A percentile compares a stretch with the other conserved stretches of the same genome.
Evolutionary conservation across 2,888 invertebrate genomes (phyloP).

Genomic region (Athrips mouffetella): DNA sequence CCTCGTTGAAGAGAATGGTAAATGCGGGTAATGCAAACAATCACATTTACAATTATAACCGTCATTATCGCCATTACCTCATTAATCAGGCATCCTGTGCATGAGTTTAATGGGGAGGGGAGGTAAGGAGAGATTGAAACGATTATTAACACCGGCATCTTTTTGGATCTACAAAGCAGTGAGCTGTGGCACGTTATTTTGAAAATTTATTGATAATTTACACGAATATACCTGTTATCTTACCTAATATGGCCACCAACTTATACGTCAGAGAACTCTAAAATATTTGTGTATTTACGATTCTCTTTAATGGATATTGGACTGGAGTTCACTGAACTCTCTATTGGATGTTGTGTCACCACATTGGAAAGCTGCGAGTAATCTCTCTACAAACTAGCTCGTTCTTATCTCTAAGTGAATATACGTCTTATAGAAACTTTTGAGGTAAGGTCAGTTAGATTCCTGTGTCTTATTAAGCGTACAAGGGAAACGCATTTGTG

Average conservation of each 20-base stretch:
- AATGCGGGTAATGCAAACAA: slow-evolving; percentile 3
- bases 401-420: slow-evolving; percentile 3
- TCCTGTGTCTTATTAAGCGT: slow-evolving; percentile 52
- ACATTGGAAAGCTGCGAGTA: not conserved
- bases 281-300: not conserved
- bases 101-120: not conserved
- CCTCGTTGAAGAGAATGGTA: not conserved
- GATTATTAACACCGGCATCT: slow-evolving; percentile 3
- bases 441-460: slow-evolving; percentile 29
- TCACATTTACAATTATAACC: not conserved
- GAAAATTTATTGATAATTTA: too few species aligned
- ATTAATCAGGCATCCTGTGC: slow-evolving; percentile 4
- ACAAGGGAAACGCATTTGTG: slow-evolving; percentile 74
- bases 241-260: too few species aligned
- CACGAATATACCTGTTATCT: too few species aligned
- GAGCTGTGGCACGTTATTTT: too few species aligned
- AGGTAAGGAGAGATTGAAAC: not conserved
- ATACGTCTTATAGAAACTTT: slow-evolving; percentile 13
- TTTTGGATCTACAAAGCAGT: not conserved
- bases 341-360: not conserved
- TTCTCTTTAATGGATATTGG: slow-evolving; percentile 1
- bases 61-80: slow-evolving; percentile 1
- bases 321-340: slow-evolving; percentile 1
- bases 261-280: not conserved
- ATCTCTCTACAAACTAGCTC: slow-evolving; percentile 1